phyloP scores from a whole-genome alignment of 2,888 invertebrate species.

The Melipona beecheii region DNA sequence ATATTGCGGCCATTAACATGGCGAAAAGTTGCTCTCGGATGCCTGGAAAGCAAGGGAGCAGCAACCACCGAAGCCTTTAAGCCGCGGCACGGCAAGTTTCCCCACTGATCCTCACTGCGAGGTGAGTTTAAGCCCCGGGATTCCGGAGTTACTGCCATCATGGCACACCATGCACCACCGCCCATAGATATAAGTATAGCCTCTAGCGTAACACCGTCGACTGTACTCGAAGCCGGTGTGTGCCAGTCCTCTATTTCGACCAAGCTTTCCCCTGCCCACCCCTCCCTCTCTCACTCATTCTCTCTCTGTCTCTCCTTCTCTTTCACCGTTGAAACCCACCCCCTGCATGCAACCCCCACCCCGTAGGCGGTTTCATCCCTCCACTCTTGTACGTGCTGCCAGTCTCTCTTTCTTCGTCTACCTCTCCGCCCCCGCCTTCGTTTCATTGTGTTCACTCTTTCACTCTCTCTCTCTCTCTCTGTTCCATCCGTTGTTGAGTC shows the following conservation, averaged over 20 bases:
- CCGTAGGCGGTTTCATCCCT: slow-evolving; percentile 51
- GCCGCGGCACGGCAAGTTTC: slow-evolving; percentile 83
- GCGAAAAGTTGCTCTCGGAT: slow-evolving; percentile 80
- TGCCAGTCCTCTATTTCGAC: slow-evolving; percentile 64
- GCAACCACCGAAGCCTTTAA: slow-evolving; percentile 84
- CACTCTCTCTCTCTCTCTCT: slow-evolving; percentile 52
- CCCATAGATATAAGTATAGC: slow-evolving; percentile 76
- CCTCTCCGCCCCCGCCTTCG: slow-evolving; percentile 49
- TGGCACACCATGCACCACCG: slow-evolving; percentile 81
- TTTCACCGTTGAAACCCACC: slow-evolving; percentile 51
- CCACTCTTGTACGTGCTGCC: slow-evolving; percentile 4
- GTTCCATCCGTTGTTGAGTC: slow-evolving; percentile 57
- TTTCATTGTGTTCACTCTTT: slow-evolving; percentile 60
- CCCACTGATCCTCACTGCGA: slow-evolving; percentile 83
- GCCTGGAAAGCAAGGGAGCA: slow-evolving; percentile 78
- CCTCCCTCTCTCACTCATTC: not conserved
- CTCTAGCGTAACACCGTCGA: slow-evolving; percentile 63
- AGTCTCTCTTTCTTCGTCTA: slow-evolving; percentile 45
- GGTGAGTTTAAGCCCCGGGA: slow-evolving; percentile 82
- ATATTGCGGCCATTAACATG: slow-evolving; percentile 82
- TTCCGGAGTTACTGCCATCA: slow-evolving; percentile 84
- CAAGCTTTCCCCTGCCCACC: slow-evolving; percentile 5
- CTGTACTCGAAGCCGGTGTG: slow-evolving; percentile 71
- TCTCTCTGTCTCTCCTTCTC: slow-evolving; percentile 30
- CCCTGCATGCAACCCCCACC: slow-evolving; percentile 57